These are phyloP conservation scores for Eupelmus urozonus DNA, from an alignment of 2,888 invertebrate species.

Conservation along the genomic window DNA sequence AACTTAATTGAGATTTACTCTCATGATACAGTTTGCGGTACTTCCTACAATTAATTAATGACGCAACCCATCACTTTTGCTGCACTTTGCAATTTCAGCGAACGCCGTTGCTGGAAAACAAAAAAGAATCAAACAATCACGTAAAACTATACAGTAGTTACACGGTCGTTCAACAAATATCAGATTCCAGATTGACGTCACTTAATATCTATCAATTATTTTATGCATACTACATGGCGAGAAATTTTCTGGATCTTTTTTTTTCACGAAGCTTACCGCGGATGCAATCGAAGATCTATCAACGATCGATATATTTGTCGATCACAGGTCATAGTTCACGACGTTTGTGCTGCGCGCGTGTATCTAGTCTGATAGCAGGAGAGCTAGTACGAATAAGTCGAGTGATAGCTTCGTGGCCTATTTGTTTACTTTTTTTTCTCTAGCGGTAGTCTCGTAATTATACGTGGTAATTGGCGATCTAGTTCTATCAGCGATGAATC, in stretches of 20 bases:
- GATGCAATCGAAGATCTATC: not conserved
- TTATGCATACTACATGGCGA: too few species aligned
- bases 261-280: too few species aligned
- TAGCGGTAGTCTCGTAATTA: constrained; percentile 37
- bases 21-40: not conserved
- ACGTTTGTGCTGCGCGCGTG: not conserved
- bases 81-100: not conserved
- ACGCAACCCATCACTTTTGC: not conserved
- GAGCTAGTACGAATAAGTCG: too few species aligned
- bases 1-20: not conserved
- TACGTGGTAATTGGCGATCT: constrained; percentile 27
- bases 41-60: constrained; percentile 30
- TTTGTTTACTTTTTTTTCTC: constrained; percentile 33
- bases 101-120: too few species aligned
- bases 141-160: constrained; percentile 7
- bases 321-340: constrained; percentile 44
- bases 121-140: constrained; percentile 1
- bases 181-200: not conserved
- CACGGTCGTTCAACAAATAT: constrained; percentile 7
- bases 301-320: not conserved
- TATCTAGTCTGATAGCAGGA: too few species aligned
- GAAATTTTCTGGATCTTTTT: too few species aligned
- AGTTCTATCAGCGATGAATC: not conserved
- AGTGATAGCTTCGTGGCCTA: constrained; percentile 31
- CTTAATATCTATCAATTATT: not conserved